These are phyloP conservation scores for Sturnus vulgaris DNA, from an alignment of 2,113 vertebrate genomes.

Conservation along the genomic window DNA sequence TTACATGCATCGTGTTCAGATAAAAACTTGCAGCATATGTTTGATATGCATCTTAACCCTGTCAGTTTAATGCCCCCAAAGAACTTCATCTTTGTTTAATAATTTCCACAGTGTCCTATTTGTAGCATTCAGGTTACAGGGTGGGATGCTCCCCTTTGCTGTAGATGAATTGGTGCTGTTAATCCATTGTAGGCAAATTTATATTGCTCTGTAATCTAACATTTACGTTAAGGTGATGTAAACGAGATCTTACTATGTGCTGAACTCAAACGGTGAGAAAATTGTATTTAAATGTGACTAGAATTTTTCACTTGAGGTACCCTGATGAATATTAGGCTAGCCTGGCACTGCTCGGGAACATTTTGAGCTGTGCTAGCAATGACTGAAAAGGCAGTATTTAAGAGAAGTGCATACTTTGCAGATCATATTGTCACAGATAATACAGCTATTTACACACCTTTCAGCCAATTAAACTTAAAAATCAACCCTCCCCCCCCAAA, in stretches of 20 bases:
- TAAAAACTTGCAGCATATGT: background rate
- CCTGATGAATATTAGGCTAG: background rate
- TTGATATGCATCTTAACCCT: background rate
- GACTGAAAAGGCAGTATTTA: background rate
- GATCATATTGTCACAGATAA: background rate
- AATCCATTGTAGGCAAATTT: background rate
- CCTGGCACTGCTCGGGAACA: background rate
- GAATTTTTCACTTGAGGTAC: background rate
- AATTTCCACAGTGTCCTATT: background rate
- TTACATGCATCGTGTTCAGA: background rate
- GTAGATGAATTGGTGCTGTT: background rate
- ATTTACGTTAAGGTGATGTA: background rate
- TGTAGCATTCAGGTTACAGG: background rate
- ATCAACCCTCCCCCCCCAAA: fast-evolving
- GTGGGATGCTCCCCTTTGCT: background rate
- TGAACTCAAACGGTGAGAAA: background rate
- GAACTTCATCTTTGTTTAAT: background rate
- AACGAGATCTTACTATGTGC: background rate
- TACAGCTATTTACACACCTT: background rate
- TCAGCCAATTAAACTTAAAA: background rate
- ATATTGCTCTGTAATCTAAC: background rate
- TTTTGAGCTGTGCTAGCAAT: background rate
- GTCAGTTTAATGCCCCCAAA: background rate
- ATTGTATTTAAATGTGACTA: background rate
- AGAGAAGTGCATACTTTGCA: background rate